Evolutionary conservation across 92 coral and sea anemone genomes (phyloP), one percentile per base, ranked within the genome.

Genomic region (Epizoanthus illoricatus): DNA sequence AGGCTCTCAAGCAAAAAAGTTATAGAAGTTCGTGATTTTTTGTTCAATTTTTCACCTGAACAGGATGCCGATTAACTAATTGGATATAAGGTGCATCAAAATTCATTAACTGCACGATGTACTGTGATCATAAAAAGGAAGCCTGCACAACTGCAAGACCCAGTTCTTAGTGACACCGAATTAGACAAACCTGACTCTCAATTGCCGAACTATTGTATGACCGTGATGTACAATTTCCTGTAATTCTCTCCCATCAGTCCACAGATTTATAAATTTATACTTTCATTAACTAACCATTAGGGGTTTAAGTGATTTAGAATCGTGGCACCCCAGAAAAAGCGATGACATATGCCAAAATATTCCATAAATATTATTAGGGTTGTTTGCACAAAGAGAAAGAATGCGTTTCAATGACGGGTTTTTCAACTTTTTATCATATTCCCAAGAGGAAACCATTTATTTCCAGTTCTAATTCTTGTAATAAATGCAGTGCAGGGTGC

Each of bases 401-500:
- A 78, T 41, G 40, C 40, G 61, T 20, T 78, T 42, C 65, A 57
- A 28, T 20, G 10, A 58, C 28, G 8, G 2, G 57, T 24, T 49
- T 12, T 7, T 5, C 36, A 28, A 52, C 5, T 39, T 33, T 59
- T 39, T 59, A 41, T 59, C 28, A 78, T 78, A 62, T 20, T 78
- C 58, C 71, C 60, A 18, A 43, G 52, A 63, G 82, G 70, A 85
- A 89, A 61, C 80, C 43, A 84, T 85, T 69, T 82, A 81, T 89
- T 85, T 74, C 74, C 82, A 43, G 55, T 63, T 54, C 61, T 41
- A 1, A 78, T 57, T 66, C 64, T 70, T 80, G 86, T 85, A 73
- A 85, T 74, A 74, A 87, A 84, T 72, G 86, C 79, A 28, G 85
- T 89, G 71, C 74, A 65, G 87, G 84, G 71, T 21, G 60, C 82